Conservation (phyloP, 2,113 vertebrate species). For the Leptosomus discolor region DNA sequence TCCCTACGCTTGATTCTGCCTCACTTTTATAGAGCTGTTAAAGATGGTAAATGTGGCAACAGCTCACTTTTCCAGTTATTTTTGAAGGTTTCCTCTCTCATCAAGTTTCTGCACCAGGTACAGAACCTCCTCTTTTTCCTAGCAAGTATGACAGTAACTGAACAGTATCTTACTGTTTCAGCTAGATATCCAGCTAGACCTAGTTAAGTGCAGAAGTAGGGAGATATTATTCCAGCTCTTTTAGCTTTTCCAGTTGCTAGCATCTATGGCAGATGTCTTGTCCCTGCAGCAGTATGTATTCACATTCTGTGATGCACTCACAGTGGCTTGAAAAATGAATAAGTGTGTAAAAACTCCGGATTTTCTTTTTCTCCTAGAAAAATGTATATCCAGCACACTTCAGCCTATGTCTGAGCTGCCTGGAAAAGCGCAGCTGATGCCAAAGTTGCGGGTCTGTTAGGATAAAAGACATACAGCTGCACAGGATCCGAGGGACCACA, state of each 20-base stretch:
- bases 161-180: background rate
- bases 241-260: background rate
- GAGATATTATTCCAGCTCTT: background rate
- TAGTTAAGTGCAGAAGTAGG: background rate
- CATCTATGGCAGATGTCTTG: background rate
- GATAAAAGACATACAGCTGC: background rate
- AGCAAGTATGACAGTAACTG: background rate
- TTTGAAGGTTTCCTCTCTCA: background rate
- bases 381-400: background rate
- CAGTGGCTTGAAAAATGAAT: background rate
- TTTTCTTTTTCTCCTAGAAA: background rate
- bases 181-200: background rate
- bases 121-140: background rate
- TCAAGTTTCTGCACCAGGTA: background rate
- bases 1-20: background rate
- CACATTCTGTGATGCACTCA: background rate
- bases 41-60: background rate
- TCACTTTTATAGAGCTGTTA: background rate
- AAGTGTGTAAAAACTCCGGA: background rate
- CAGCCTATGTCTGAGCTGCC: background rate
- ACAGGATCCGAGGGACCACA: accelerated
- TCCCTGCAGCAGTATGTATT: background rate
- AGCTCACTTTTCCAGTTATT: background rate
- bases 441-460: background rate
- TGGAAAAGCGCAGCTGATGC: background rate